These are phyloP conservation scores for Catonia carolina DNA, from an alignment of 2,888 invertebrate genomes.

Conservation along the genomic window DNA sequence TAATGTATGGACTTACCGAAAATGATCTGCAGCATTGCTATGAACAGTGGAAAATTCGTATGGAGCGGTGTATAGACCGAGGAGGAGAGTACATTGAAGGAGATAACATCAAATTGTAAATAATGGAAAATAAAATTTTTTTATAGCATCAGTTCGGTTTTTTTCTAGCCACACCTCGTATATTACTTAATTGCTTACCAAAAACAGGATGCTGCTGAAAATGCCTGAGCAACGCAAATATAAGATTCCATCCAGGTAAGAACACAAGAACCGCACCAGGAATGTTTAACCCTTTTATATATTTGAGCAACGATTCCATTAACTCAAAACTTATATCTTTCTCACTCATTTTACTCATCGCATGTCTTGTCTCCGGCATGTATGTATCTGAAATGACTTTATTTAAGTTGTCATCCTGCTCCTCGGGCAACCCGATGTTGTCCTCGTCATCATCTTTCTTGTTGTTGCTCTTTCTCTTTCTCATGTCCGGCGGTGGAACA, in stretches of 20 bases:
- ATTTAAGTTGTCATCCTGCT: conserved; percentile 71
- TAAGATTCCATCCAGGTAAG: conserved; percentile 95
- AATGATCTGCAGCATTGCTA: no score
- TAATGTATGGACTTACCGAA: no score
- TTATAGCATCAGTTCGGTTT: no score
- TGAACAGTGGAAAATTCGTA: no score
- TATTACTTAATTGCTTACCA: no score
- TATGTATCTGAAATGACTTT: conserved; percentile 47
- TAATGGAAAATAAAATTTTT: no score
- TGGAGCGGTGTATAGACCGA: no score
- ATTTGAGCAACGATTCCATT: conserved; percentile 67
- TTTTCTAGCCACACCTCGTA: no score
- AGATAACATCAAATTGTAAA: no score
- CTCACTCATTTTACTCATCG: conserved; percentile 75
- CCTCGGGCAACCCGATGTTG: conserved; percentile 43
- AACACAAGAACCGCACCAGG: conserved; percentile 89
- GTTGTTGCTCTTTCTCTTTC: conserved; percentile 58
- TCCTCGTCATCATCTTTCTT: conserved; percentile 51
- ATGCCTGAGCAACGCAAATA: conserved; percentile 83
- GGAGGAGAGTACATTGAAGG: no score
- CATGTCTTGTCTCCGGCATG: conserved; percentile 51
- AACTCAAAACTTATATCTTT: conserved; percentile 90
- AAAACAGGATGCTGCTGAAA: conserved; percentile 68
- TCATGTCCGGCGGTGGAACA: conserved; percentile 64
- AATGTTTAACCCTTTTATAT: conserved; percentile 54